Evolutionary conservation across 2,797 vertebrate genomes (phyloP).

Genomic region (Parauchenoglanis ngamensis): DNA sequence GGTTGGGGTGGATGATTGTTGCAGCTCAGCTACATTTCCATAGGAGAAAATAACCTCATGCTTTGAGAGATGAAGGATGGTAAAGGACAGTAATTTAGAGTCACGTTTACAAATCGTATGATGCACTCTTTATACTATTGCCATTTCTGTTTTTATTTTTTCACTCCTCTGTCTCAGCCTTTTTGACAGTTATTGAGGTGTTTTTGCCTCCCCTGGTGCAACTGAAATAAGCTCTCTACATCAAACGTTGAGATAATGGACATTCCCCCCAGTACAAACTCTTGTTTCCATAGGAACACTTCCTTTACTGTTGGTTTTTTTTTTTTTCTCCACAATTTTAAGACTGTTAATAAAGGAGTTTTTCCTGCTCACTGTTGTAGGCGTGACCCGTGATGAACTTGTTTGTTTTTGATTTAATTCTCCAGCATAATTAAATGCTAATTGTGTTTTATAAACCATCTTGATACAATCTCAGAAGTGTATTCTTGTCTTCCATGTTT

Average conservation of each 20-base stretch:
- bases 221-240: conserved; percentile 61
- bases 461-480: neutral
- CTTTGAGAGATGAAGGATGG: neutral
- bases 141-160: conserved; percentile 9
- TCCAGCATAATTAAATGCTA: neutral
- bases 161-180: neutral
- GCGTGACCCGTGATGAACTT: conserved; percentile 12
- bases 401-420: neutral
- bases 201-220: conserved; percentile 53
- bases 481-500: neutral
- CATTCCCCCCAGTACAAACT: conserved; percentile 51
- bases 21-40: neutral
- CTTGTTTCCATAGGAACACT: conserved; percentile 67
- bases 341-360: conserved; percentile 33
- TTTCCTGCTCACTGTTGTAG: neutral
- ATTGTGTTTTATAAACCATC: neutral
- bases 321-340: conserved; percentile 24
- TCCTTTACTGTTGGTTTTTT: conserved; percentile 42
- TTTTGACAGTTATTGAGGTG: conserved; percentile 45
- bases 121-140: neutral
- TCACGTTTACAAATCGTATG: conserved; percentile 39
- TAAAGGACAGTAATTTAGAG: conserved; percentile 15
- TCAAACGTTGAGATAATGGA: conserved; percentile 52
- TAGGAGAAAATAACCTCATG: neutral
- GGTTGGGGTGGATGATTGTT: neutral